Evolutionary conservation across 1,140 invertebrate genomes (phyloP).

Genomic region (Aphelinus atriplicis): DNA sequence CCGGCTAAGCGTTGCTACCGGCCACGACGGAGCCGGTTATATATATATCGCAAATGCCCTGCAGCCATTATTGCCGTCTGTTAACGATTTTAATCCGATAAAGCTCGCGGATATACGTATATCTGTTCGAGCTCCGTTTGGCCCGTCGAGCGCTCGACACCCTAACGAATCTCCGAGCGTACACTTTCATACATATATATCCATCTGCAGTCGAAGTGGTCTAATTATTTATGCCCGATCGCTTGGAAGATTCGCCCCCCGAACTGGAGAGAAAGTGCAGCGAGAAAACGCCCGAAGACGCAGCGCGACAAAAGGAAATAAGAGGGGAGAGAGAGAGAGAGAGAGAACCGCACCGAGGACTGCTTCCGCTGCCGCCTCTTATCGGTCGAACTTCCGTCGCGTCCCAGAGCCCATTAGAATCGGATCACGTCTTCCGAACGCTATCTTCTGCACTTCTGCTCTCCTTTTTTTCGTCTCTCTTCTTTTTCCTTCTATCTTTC

Average conservation of each 20-base stretch:
- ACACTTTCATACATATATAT: no score
- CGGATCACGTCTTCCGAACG: slow-evolving; percentile 2
- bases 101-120: no score
- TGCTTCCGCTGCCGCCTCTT: neutral
- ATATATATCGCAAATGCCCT: no score
- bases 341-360: neutral
- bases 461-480: neutral
- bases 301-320: neutral
- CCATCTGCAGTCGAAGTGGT: slow-evolving; percentile 12
- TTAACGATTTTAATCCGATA: neutral
- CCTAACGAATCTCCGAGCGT: no score
- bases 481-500: no score
- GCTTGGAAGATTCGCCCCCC: slow-evolving; percentile 11
- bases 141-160: no score
- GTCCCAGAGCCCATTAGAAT: slow-evolving; percentile 22
- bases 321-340: neutral
- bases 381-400: neutral
- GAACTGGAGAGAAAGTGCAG: no score
- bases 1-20: no score
- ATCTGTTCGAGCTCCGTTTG: no score
- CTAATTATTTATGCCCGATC: slow-evolving; percentile 32
- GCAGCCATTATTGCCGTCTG: neutral
- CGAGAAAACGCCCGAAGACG: neutral
- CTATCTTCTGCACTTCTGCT: neutral
- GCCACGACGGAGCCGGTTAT: no score